Base-by-base conservation (phyloP, 2,888 invertebrate genomes). In the Eueremaeus valkanovi region DNA sequence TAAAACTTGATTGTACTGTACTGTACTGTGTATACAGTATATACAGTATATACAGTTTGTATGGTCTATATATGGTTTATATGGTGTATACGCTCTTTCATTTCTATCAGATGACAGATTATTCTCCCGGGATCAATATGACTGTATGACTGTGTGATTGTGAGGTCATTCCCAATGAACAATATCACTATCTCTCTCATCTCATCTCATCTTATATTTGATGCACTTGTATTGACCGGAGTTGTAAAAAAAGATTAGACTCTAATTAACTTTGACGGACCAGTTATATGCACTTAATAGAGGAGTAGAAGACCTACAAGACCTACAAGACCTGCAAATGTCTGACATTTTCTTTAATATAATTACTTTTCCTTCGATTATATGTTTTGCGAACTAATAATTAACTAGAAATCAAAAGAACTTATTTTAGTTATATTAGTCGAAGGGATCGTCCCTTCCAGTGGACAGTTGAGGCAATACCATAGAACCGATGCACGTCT, bases 1-100 rank as follows among this genome's bases (percentile, higher is more conserved):
- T 68, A 68, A 68, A 68, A 68, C 40, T 68, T 68, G 36, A 68
- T 68, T 68, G 63, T 68, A 11, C 18, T 49, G 18, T 49, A 49
- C 21, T n/a, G n/a, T n/a, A n/a, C n/a, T n/a, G n/a, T n/a, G n/a
- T n/a, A n/a, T n/a, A n/a, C n/a, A n/a, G n/a, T n/a, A n/a, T n/a
- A n/a, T n/a, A n/a, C n/a, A n/a, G n/a, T n/a, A n/a, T n/a, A n/a
- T n/a, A n/a, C n/a, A n/a, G n/a, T n/a, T n/a, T n/a, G n/a, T n/a
- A n/a, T n/a, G n/a, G n/a, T n/a, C n/a, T n/a, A n/a, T n/a, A n/a
- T n/a, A n/a, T n/a, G n/a, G n/a, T n/a, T n/a, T n/a, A 58, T 42
- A 13, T 8, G 42, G 8, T 42, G n/a, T n/a, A n/a, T 58, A 27
- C 58, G 29, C n/a, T 29, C 13, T 58, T 27, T 58, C 24, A 13